Percentiles rank a stretch among this genome's conserved stretches.
Conservation (phyloP, 1,140 invertebrate species). For the Trichonephila clavata region DNA sequence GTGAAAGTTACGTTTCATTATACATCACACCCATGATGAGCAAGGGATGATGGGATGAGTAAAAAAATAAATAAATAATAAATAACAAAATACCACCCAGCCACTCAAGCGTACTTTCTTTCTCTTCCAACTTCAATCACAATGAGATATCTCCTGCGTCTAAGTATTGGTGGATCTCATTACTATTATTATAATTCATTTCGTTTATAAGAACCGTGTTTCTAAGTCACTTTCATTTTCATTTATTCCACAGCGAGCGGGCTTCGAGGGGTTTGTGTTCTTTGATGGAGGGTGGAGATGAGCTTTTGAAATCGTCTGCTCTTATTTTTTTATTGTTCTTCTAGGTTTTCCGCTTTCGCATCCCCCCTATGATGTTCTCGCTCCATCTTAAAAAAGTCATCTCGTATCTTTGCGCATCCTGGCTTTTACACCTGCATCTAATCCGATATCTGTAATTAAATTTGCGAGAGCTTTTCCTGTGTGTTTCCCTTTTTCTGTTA, state of each 20-base stretch:
- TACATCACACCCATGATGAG: constrained; percentile 13
- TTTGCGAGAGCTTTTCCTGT: constrained; percentile 55
- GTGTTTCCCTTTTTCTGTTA: constrained; percentile 47
- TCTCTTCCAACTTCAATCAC: neutral
- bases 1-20: constrained; percentile 57
- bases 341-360: neutral
- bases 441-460: constrained; percentile 77
- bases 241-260: constrained; percentile 24
- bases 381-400: constrained; percentile 65
- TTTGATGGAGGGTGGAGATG: constrained; percentile 30
- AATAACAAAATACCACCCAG: neutral
- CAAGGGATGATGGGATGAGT: neutral
- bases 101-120: neutral
- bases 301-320: constrained; percentile 69
- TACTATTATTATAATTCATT: constrained; percentile 74
- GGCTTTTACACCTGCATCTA: constrained; percentile 71
- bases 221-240: constrained; percentile 58
- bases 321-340: neutral
- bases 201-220: neutral
- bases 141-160: neutral
- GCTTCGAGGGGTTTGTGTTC: neutral
- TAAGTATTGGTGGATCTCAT: constrained; percentile 45
- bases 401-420: constrained; percentile 39
- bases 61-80: constrained; percentile 19
- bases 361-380: neutral